Percentiles rank a stretch among this genome's conserved stretches.
Evolutionary conservation across 2,797 vertebrate genomes (phyloP).

Genomic region (Galaxias olidus): DNA sequence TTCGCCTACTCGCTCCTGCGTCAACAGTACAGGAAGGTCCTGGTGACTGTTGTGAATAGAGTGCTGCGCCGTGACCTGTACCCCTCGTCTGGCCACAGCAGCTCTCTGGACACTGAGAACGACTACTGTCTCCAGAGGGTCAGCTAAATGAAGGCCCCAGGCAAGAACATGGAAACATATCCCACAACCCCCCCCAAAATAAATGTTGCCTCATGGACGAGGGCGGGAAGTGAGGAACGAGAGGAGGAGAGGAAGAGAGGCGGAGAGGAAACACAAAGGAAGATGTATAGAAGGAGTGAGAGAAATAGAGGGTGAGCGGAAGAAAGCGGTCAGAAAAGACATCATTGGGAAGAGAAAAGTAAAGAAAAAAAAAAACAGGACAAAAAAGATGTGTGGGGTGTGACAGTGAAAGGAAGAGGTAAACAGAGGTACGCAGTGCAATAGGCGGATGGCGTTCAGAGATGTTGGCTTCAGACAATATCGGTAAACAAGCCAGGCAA

Average conservation of each 20-base stretch:
- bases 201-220: conserved; percentile 44
- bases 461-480: conserved; percentile 32
- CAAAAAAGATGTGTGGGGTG: conserved; percentile 4
- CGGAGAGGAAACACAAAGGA: conserved; percentile 10
- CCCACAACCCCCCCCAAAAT: conserved; percentile 40
- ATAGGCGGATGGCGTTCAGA: conserved; percentile 15
- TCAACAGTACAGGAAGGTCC: conserved; percentile 84
- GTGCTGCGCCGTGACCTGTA: conserved; percentile 85
- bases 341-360: conserved; percentile 41
- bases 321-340: conserved; percentile 17
- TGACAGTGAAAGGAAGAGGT: conserved; percentile 2
- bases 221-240: conserved; percentile 33
- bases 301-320: neutral
- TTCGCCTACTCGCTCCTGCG: conserved; percentile 85
- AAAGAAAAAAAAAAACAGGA: conserved; percentile 38
- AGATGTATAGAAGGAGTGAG: neutral
- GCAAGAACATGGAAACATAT: conserved; percentile 35
- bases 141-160: conserved; percentile 67
- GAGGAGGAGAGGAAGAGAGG: neutral
- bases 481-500: conserved; percentile 43
- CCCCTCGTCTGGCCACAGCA: conserved; percentile 84
- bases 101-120: conserved; percentile 84
- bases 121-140: conserved; percentile 85
- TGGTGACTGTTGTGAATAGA: conserved; percentile 78
- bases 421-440: neutral